Base-by-base conservation (phyloP, 2,113 vertebrate species). In the Poeciliopsis retropinna region DNA sequence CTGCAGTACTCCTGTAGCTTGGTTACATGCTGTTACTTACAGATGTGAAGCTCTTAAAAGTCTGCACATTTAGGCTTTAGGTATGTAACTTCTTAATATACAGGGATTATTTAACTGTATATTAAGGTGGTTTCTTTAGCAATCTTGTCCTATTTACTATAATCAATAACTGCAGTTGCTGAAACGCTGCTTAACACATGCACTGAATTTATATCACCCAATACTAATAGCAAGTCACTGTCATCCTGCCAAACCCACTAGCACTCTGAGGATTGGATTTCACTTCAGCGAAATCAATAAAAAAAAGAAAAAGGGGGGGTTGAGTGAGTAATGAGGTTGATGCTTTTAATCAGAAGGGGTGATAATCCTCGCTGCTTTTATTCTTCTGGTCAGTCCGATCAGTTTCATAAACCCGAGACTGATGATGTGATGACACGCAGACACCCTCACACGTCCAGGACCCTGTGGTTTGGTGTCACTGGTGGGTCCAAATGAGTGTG, bases 371-470 rank as follows among this genome's bases (percentile, higher is more conserved):
- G 17, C 44, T 64, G 28, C 25, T 84, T 39, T 79, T 28, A 77
- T 60, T 65, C 22, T 77, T 69, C 76, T 72, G 70, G 47, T 29
- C 39, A 32, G 71, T 17, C 19, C 8, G 15, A 62, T 83, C 78
- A 78, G 64, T 82, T 80, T 70, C 73, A 78, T 28, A 73, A 75
- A 25, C 11, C 8, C 1, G 65, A 82, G 80, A 88, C 12, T 25
- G 84, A 91, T 82, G 80, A 81, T 69, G 79, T 86, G 88, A 76
- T 83, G 85, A 89, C 87, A 83, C 41, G 12, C 69, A 41, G 54
- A 63, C 61, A 66, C 81, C 25, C 73, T 29, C 72, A 80, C 64
- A 75, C 70, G 64, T 9, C 11, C 64, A 44, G 25, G 29, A 60
- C 68, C 25, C 67, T 57, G 31, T 41, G 60, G 37, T 68, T 76